Evolutionary conservation across 2,113 vertebrate species (phyloP).

Genomic region (Sinocyclocheilus maitianheensis): DNA sequence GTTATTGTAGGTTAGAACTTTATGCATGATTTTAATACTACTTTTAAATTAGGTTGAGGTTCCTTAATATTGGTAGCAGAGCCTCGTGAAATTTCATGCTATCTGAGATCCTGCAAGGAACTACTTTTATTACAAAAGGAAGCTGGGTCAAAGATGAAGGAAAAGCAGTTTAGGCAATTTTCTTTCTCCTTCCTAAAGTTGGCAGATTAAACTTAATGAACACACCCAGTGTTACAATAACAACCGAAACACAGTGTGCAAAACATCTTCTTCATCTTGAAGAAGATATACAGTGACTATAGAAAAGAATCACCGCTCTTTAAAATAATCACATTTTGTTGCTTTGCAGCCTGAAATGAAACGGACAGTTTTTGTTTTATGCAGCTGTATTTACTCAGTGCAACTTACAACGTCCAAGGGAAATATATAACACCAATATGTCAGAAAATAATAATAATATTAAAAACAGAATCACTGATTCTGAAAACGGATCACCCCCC

Average conservation of each 20-base stretch:
- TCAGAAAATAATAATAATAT: too few species aligned
- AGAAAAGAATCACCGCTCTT: too few species aligned
- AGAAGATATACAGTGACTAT: neutral
- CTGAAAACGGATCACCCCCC: too few species aligned
- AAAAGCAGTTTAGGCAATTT: neutral
- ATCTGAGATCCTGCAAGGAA: neutral
- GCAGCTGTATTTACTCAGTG: too few species aligned
- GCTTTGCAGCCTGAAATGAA: too few species aligned
- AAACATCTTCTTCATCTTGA: neutral
- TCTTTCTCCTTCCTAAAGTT: constrained; percentile 10
- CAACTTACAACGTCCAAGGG: too few species aligned
- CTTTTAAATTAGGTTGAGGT: constrained; percentile 4
- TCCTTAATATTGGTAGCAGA: neutral
- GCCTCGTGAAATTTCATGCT: neutral
- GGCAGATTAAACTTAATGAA: constrained; percentile 2
- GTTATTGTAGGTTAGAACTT: neutral
- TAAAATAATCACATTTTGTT: too few species aligned
- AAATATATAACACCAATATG: too few species aligned
- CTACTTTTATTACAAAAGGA: neutral
- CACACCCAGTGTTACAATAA: constrained; percentile 12
- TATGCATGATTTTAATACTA: neutral
- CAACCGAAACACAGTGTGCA: neutral
- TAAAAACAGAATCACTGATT: too few species aligned
- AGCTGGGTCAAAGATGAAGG: constrained; percentile 24
- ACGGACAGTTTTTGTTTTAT: too few species aligned